Evolutionary conservation across 2,113 vertebrate genomes (phyloP).

Genomic region (Gadus macrocephalus): DNA sequence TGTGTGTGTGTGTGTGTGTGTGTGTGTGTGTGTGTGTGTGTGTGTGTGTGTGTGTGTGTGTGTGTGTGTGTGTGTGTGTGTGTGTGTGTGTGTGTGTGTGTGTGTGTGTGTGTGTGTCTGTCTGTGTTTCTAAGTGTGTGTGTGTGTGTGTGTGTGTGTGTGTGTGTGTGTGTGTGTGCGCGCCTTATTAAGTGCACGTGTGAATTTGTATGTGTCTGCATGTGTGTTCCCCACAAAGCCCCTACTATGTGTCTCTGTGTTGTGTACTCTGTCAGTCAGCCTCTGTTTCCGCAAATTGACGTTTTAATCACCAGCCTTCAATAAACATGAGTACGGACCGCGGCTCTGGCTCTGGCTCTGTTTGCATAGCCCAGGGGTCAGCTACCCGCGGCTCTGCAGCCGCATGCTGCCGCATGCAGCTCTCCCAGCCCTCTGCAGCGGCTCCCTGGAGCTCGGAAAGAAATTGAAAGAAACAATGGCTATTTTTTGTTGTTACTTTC

Average conservation of each 20-base stretch:
- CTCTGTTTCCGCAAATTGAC: slow-evolving; percentile 28
- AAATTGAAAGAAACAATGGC: too few species aligned
- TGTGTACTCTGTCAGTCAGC: neutral
- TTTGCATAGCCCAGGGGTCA: neutral
- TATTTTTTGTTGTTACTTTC: too few species aligned
- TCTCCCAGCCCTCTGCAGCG: too few species aligned
- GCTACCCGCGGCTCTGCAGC: neutral
- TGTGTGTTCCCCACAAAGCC: neutral
- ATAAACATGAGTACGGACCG: slow-evolving; percentile 10
- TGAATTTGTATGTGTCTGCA: neutral
- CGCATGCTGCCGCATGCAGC: too few species aligned
- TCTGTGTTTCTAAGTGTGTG: neutral
- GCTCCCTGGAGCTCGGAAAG: too few species aligned
- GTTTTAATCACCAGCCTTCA: slow-evolving; percentile 29
- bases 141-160: neutral
- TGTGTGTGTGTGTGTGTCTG: neutral
- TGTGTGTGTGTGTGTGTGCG: slow-evolving; percentile 1
- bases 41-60: too few species aligned
- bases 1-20: neutral
- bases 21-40: neutral
- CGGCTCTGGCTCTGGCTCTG: neutral
- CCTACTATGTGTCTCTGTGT: slow-evolving; percentile 7
- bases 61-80: too few species aligned
- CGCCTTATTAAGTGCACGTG: slow-evolving; percentile 1
- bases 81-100: neutral